These are phyloP conservation scores for Monomorium pharaonis DNA, from an alignment of 1,140 invertebrate genomes.

Conservation along the genomic window DNA sequence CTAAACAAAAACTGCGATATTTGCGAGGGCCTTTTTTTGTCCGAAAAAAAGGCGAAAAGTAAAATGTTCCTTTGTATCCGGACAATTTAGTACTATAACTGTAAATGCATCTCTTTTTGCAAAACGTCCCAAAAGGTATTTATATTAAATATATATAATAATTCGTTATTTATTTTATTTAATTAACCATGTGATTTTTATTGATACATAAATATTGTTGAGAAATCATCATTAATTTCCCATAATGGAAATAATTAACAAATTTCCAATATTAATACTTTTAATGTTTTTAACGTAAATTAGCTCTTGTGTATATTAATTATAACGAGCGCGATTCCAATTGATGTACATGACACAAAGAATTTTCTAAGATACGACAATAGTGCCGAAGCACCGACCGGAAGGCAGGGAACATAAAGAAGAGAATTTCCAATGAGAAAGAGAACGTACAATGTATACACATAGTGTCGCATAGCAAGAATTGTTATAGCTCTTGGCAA, in stretches of 20 bases:
- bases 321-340: background rate
- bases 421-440: slow-evolving; percentile 42
- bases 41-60: background rate
- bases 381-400: background rate
- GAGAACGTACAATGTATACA: background rate
- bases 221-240: background rate
- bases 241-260: background rate
- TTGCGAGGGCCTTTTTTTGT: background rate
- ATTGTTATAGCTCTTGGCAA: slow-evolving; percentile 43
- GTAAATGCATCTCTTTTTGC: background rate
- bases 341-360: background rate
- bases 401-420: slow-evolving; percentile 18
- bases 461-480: background rate
- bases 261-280: background rate
- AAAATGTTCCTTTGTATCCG: too few relatives aligned
- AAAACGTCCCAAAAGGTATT: background rate
- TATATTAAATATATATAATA: background rate
- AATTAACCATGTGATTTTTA: background rate
- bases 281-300: background rate
- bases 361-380: background rate
- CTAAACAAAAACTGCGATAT: background rate
- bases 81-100: too few relatives aligned
- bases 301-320: background rate
- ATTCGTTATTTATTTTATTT: background rate
- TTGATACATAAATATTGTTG: background rate